Percentiles rank a stretch among this genome's conserved stretches.
These are phyloP conservation scores for Archegozetes longisetosus DNA, from an alignment of 1,140 invertebrate species.

Conservation along the genomic window DNA sequence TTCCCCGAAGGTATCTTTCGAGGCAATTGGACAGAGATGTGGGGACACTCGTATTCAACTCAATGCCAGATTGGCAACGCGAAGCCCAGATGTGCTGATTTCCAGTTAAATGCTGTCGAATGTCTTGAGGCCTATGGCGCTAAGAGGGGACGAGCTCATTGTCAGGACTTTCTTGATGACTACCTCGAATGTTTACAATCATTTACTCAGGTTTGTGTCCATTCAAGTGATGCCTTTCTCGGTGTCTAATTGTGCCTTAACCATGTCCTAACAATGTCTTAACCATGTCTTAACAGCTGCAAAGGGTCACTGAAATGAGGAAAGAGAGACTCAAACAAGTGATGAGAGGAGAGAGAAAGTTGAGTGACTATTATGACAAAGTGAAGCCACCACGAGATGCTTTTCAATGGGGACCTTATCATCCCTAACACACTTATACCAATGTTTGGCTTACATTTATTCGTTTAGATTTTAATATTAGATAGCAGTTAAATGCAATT, in stretches of 20 bases:
- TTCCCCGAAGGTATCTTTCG: not conserved
- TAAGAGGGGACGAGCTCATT: not conserved
- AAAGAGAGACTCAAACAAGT: conserved; percentile 9
- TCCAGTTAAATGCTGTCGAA: conserved; percentile 14
- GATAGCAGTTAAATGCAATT: too few relatives aligned
- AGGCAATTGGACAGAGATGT: not conserved
- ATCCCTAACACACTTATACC: conserved; percentile 2
- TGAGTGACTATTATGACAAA: not conserved
- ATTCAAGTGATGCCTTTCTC: too few relatives aligned
- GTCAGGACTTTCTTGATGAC: conserved; percentile 6
- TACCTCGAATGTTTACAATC: not conserved
- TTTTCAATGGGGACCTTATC: conserved; percentile 4
- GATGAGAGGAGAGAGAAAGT: conserved; percentile 7
- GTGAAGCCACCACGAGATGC: conserved; percentile 8
- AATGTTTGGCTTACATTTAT: too few relatives aligned
- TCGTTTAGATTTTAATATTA: too few relatives aligned
- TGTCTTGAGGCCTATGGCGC: conserved; percentile 18
- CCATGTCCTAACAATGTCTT: too few relatives aligned
- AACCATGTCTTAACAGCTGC: too few relatives aligned
- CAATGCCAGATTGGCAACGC: not conserved
- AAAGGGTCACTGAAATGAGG: conserved; percentile 2
- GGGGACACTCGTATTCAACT: not conserved
- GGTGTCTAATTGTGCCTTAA: too few relatives aligned
- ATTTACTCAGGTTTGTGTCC: conserved; percentile 2
- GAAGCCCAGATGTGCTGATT: conserved; percentile 29